Evolutionary conservation across 2,888 invertebrate genomes (phyloP), one percentile per base, ranked within the genome.

Genomic region (Merodon equestris): DNA sequence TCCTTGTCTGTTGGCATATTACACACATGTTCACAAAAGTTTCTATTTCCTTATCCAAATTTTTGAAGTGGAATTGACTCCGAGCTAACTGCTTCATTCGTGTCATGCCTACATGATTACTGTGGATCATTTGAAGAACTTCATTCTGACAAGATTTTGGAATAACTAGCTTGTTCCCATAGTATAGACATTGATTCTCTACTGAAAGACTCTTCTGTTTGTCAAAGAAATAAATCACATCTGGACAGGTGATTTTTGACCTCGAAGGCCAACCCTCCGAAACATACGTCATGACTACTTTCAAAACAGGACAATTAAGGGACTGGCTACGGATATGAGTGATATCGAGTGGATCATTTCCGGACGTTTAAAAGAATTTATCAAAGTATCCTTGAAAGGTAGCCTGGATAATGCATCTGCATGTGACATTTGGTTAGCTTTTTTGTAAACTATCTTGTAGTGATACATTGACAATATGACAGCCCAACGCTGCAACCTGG

Each of bases 1-100:
- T 56, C 1, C 56, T 12, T 38, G n/a, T n/a, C n/a, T n/a, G 38
- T n/a, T 54, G 54, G 12, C 17, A 54, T n/a, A 14, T 53, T 38
- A 14, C 27, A 14, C 56, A 71, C 15, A 48, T 61, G 18, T 40
- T 63, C 7, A 57, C 50, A 63, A 56, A 71, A 10, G 10, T 2
- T 14, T 57, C 38, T 10, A 72, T 58, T 15, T 57, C 44, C 1
- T 18, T 51, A 42, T 72, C 51, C 14, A 72, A 12, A 5, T 57
- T 38, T 42, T 47, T 48, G n/a, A 54, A 72, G 51, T 40, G 45
- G 9, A 72, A 27, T 14, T 53, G 19, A 19, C 60, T 48, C 12
- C 58, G 36, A 18, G 72, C 64, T 27, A 64, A 13, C n/a, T 64
- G 45, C 42, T 73, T 73, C 64, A 64, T 58, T 2, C 58, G 27